phyloP scores from a whole-genome alignment of 1,140 invertebrate genomes.

The Neoseiulus cucumeris region DNA sequence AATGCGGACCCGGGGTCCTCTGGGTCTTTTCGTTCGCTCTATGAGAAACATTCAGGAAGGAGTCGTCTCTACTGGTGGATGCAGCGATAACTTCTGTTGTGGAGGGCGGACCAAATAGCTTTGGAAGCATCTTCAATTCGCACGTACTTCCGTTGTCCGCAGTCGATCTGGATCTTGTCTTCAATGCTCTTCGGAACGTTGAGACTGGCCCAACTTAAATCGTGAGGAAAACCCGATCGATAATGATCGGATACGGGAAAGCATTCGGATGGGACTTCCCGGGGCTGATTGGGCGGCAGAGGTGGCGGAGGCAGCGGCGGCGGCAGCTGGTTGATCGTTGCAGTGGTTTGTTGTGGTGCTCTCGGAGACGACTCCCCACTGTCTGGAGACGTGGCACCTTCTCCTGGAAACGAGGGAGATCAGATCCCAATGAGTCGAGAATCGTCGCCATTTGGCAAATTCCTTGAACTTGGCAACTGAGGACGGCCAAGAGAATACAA shows the following conservation, averaged over 20 bases:
- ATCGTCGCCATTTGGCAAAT: too few species aligned
- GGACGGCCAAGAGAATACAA: too few species aligned
- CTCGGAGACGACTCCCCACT: conserved; percentile 7
- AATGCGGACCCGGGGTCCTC: too few species aligned
- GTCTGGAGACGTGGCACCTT: conserved; percentile 10
- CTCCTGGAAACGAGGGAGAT: background rate
- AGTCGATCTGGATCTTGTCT: background rate
- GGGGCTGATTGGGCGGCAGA: background rate
- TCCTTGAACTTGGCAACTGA: too few species aligned
- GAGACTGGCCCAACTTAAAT: background rate
- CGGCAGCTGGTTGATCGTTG: background rate
- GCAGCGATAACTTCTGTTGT: conserved; percentile 7
- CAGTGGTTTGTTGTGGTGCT: background rate
- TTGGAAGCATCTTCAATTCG: background rate
- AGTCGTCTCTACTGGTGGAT: background rate
- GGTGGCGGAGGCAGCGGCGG: background rate
- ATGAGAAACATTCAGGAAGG: too few species aligned
- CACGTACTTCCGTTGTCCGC: background rate
- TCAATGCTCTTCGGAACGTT: background rate
- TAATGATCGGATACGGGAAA: conserved; percentile 2
- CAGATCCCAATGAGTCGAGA: too few species aligned
- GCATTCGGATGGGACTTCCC: background rate
- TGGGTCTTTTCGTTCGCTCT: too few species aligned
- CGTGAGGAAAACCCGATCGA: background rate
- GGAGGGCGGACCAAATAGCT: background rate